A percentile compares a stretch with the other conserved stretches of the same genome.
Evolutionary conservation across 1,140 invertebrate species (phyloP).

Genomic region (Drosophila hydei): DNA sequence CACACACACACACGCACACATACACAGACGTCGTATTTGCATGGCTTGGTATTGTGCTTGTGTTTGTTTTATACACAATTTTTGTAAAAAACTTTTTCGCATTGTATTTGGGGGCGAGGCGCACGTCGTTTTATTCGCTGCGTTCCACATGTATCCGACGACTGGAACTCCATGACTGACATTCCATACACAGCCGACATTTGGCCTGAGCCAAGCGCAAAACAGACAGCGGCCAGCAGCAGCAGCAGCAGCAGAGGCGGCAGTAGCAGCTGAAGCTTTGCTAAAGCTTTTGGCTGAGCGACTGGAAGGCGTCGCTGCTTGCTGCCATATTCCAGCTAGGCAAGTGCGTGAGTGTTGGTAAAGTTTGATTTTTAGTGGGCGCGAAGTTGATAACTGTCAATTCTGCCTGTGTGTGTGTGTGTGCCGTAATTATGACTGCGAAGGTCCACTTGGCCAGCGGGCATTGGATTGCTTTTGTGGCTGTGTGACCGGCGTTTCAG

Average conservation of each 20-base stretch:
- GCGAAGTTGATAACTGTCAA: conserved; percentile 56
- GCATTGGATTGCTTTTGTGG: conserved; percentile 1
- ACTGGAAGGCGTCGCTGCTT: conserved; percentile 28
- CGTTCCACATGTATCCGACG: conserved; percentile 84
- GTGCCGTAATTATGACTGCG: conserved; percentile 40
- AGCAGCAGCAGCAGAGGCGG: conserved; percentile 1
- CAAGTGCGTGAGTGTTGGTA: conserved; percentile 44
- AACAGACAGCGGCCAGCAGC: conserved; percentile 12
- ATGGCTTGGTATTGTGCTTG: conserved; percentile 17
- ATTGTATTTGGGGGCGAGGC: conserved; percentile 63
- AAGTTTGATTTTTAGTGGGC: conserved; percentile 56
- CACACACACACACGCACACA: conserved; percentile 18
- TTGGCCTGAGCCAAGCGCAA: conserved; percentile 39
- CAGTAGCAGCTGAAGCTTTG: conserved; percentile 5
- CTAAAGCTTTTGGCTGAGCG: conserved; percentile 31
- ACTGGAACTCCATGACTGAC: conserved; percentile 83
- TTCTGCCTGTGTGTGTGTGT: conserved; percentile 25
- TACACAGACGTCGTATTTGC: conserved; percentile 5
- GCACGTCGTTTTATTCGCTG: conserved; percentile 66
- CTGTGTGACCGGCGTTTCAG: conserved; percentile 53
- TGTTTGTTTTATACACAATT: conserved; percentile 49
- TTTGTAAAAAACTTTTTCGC: conserved; percentile 71
- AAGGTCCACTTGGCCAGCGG: conserved; percentile 37
- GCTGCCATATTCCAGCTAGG: conserved; percentile 23
- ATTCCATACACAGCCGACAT: conserved; percentile 24